phyloP scores from a whole-genome alignment of 2,113 vertebrate species.

The Parus major region DNA sequence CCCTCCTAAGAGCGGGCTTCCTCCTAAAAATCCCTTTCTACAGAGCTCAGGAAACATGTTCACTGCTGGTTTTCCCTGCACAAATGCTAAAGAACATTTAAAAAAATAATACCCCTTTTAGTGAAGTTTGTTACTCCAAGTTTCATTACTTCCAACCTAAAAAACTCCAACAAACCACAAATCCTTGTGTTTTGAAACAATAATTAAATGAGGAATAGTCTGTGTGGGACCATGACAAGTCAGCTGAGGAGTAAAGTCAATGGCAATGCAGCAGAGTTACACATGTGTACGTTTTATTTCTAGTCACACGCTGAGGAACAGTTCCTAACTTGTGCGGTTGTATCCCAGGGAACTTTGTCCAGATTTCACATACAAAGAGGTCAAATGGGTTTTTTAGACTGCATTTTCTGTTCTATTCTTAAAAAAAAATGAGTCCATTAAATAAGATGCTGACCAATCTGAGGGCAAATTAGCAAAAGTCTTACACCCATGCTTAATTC shows the following conservation, averaged over 20 bases:
- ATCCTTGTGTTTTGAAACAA: neutral
- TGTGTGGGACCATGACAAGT: neutral
- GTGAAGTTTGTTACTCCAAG: neutral
- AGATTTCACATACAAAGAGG: neutral
- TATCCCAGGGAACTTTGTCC: neutral
- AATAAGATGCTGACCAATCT: neutral
- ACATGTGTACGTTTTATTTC: fast-evolving
- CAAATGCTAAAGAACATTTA: neutral
- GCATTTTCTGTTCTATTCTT: neutral
- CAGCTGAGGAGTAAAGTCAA: neutral
- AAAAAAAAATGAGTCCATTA: neutral
- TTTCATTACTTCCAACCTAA: neutral
- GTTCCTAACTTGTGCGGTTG: neutral
- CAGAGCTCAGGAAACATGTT: neutral
- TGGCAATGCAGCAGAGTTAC: neutral
- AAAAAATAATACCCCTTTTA: neutral
- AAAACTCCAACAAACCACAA: neutral
- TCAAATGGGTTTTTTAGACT: neutral
- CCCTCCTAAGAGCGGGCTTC: neutral
- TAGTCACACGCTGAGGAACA: neutral
- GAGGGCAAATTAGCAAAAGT: neutral
- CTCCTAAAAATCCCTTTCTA: neutral
- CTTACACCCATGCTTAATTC: neutral
- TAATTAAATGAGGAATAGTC: neutral
- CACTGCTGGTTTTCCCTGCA: fast-evolving